A percentile compares a stretch with the other conserved stretches of the same genome.
These are phyloP conservation scores for Emys orbicularis DNA, from an alignment of 2,797 vertebrate genomes.

Conservation along the genomic window DNA sequence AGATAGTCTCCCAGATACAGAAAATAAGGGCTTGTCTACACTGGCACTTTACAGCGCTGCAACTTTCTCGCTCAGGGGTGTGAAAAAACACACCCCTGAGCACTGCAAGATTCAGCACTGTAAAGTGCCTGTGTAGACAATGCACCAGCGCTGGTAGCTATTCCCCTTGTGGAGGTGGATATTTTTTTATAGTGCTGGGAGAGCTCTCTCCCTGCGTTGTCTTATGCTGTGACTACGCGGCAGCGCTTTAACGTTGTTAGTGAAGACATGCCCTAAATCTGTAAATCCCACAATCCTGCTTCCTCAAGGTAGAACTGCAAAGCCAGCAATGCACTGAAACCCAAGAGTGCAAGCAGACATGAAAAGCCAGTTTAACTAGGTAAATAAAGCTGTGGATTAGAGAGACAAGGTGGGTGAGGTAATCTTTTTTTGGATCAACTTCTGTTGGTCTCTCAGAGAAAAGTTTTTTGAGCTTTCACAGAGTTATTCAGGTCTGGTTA, in stretches of 20 bases:
- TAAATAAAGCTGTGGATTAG: neutral
- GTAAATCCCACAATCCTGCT: neutral
- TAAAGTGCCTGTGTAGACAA: too few species aligned
- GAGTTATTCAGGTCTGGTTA: neutral
- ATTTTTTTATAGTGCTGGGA: too few species aligned
- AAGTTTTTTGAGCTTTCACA: neutral
- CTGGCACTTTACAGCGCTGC: too few species aligned
- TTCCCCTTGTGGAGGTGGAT: too few species aligned
- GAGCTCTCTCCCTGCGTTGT: too few species aligned
- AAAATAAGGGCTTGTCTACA: neutral
- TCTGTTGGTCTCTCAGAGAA: neutral
- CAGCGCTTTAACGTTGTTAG: too few species aligned
- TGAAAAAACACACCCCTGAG: too few species aligned
- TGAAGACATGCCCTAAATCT: neutral
- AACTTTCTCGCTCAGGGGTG: too few species aligned
- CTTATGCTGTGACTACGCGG: too few species aligned
- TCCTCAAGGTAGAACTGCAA: neutral
- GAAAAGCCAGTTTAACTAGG: slow-evolving; percentile 21
- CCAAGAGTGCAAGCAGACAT: neutral
- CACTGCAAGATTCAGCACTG: too few species aligned
- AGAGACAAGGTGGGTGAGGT: neutral
- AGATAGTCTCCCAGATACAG: neutral
- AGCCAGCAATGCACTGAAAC: neutral
- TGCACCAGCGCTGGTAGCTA: too few species aligned
- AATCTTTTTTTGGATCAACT: neutral